A percentile compares a stretch with the other conserved stretches of the same genome.
Evolutionary conservation across 2,797 vertebrate genomes (phyloP).

Genomic region (Pangasius djambal): DNA sequence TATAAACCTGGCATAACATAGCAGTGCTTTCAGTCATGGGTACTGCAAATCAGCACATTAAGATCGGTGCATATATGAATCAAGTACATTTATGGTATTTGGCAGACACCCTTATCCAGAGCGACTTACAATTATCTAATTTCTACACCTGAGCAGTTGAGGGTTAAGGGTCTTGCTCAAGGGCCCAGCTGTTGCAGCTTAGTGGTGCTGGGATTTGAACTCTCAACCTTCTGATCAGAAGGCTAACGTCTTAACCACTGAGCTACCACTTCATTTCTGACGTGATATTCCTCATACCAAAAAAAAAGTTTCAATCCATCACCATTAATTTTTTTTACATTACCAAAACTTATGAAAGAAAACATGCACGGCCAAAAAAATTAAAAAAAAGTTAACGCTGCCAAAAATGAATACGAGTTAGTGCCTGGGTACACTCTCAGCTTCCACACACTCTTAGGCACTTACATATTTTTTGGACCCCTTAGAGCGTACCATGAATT

Average conservation of each 20-base stretch:
- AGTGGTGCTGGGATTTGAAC: no score
- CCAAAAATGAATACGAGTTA: neutral
- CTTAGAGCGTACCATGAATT: conserved; percentile 52
- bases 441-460: neutral
- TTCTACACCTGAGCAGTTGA: no score
- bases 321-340: neutral
- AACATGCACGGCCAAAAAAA: neutral
- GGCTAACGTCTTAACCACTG: no score
- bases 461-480: neutral
- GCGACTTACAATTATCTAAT: no score
- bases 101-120: no score
- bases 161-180: no score
- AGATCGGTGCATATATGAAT: neutral
- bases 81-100: no score
- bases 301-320: neutral
- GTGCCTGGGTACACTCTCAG: neutral
- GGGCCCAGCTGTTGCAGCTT: no score
- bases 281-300: neutral
- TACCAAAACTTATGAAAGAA: neutral
- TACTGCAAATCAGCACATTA: conserved; percentile 41
- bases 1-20: conserved; percentile 48
- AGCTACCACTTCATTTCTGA: neutral
- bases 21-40: conserved; percentile 28
- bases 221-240: no score
- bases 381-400: neutral